phyloP scores from a whole-genome alignment of 2,113 vertebrate genomes.

The Bungarus multicinctus region DNA sequence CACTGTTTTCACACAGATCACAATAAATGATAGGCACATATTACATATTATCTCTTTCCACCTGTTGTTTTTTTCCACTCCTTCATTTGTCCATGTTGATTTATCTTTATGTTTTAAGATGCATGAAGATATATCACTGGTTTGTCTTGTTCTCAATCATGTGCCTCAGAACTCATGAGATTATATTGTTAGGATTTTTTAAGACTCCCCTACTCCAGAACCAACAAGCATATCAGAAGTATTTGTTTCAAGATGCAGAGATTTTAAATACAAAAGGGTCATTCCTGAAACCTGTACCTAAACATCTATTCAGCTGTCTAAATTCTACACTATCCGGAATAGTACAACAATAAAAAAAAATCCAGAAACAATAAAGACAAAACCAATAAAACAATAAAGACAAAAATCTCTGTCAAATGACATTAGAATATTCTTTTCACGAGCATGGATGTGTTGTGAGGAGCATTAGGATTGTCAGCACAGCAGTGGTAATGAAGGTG shows the following conservation, averaged over 20 bases:
- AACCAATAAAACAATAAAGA: neutral
- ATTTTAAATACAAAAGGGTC: neutral
- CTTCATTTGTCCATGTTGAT: too few relatives aligned
- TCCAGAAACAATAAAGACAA: neutral
- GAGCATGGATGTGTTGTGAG: neutral
- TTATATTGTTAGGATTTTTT: neutral
- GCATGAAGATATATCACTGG: neutral
- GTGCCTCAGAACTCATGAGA: neutral
- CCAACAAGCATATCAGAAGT: neutral
- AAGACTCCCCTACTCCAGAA: neutral
- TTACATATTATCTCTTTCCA: neutral
- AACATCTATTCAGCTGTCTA: neutral
- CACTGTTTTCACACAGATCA: neutral
- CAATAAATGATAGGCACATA: neutral
- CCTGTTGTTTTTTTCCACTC: neutral
- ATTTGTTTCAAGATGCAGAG: neutral
- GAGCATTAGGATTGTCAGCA: neutral
- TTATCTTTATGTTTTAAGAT: neutral
- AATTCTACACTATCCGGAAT: neutral
- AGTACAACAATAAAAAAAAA: neutral
- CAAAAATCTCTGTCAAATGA: neutral
- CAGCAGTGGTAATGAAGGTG: neutral
- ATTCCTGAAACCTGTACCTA: slow-evolving; percentile 15
- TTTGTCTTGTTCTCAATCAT: neutral
- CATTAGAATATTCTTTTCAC: neutral